Evolutionary conservation across 53 echinoderm and acorn worm species (phyloP).

Genomic region (Pentamera pediparva): DNA sequence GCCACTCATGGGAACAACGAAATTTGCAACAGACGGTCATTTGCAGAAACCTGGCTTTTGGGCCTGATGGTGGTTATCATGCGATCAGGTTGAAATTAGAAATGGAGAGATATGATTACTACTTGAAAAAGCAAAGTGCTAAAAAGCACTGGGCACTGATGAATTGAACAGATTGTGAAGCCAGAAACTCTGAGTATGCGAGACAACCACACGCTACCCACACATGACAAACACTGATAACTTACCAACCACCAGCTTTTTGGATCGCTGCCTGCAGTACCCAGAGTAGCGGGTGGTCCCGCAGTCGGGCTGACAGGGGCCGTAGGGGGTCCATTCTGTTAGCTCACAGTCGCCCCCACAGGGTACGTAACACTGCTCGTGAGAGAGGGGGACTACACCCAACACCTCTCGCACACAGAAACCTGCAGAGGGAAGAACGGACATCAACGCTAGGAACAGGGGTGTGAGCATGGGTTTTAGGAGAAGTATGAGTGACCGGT

Average conservation of each 20-base stretch:
- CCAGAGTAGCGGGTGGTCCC: slow-evolving; percentile 38
- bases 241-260: slow-evolving; percentile 29
- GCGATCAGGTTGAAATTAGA: too few species aligned
- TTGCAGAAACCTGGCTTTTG: too few species aligned
- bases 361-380: slow-evolving; percentile 73
- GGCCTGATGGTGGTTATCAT: too few species aligned
- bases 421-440: slow-evolving; percentile 38
- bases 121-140: not conserved
- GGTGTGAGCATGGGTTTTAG: too few species aligned
- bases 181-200: too few species aligned
- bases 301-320: slow-evolving; percentile 68
- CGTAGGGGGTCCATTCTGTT: slow-evolving; percentile 74
- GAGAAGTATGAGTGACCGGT: too few species aligned
- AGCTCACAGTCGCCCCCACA: slow-evolving; percentile 92
- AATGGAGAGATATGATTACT: not conserved
- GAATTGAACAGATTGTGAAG: too few species aligned
- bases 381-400: slow-evolving; percentile 47
- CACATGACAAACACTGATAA: too few species aligned
- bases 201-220: too few species aligned
- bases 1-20: too few species aligned
- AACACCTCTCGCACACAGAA: slow-evolving; percentile 70
- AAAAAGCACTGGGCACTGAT: too few species aligned
- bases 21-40: too few species aligned
- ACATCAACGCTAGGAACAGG: not conserved
- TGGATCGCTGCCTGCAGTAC: slow-evolving; percentile 67